These are phyloP conservation scores for Melanotaenia parkinsoni DNA, from an alignment of 2,797 vertebrate genomes.

Conservation along the genomic window DNA sequence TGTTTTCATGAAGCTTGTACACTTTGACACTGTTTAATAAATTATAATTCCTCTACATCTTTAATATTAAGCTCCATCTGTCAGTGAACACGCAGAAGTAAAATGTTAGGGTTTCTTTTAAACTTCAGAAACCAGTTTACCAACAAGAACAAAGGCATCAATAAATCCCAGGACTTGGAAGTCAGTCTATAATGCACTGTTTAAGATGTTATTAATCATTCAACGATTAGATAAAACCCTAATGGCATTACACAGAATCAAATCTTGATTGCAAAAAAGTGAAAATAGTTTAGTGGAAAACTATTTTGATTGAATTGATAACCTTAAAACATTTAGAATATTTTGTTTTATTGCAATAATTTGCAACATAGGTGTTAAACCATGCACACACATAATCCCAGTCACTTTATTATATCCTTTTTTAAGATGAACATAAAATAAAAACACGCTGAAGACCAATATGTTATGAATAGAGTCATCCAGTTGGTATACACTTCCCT, in stretches of 20 bases:
- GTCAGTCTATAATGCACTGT: neutral
- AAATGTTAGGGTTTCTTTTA: neutral
- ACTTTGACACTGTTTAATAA: neutral
- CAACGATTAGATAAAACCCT: neutral
- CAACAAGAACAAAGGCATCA: neutral
- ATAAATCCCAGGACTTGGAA: neutral
- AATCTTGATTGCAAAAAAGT: neutral
- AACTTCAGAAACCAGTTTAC: neutral
- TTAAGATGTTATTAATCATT: neutral
- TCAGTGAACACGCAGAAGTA: neutral
- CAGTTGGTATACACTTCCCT: slow-evolving; percentile 32
- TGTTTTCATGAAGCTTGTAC: neutral
- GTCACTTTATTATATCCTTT: slow-evolving; percentile 10
- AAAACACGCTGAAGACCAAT: slow-evolving; percentile 21
- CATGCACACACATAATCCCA: neutral
- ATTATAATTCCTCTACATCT: neutral
- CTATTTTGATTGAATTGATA: too few species aligned
- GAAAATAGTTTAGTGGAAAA: neutral
- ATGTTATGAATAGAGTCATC: slow-evolving; percentile 7
- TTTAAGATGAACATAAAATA: slow-evolving; percentile 8
- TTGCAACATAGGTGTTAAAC: neutral
- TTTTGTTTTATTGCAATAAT: neutral
- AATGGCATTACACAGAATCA: neutral
- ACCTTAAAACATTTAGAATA: neutral
- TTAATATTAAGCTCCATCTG: neutral